These are phyloP conservation scores for Phoxinus dragarum DNA, from an alignment of 2,797 vertebrate genomes.

Conservation along the genomic window DNA sequence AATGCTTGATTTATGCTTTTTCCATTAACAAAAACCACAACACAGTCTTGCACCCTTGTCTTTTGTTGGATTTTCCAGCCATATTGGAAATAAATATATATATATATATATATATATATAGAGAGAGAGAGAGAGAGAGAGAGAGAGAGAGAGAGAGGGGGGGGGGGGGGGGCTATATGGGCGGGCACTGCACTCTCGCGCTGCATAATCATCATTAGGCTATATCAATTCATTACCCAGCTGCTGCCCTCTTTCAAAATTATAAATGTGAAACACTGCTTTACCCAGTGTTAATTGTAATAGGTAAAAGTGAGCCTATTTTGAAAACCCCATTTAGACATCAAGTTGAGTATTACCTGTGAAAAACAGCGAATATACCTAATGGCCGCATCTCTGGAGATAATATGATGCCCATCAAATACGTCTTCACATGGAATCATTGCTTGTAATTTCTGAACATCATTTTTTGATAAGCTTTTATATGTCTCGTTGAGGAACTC, in stretches of 20 bases:
- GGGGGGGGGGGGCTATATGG: neutral
- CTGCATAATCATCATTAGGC: neutral
- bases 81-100: neutral
- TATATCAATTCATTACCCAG: neutral
- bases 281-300: neutral
- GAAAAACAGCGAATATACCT: conserved; percentile 94
- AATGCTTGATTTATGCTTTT: no score
- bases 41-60: no score
- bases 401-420: conserved; percentile 79
- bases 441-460: conserved; percentile 82
- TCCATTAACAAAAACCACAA: no score
- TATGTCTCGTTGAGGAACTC: conserved; percentile 81
- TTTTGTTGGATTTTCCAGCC: neutral
- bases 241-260: neutral
- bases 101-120: no score
- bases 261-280: neutral
- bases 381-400: conserved; percentile 81
- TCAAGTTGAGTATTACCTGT: conserved; percentile 81
- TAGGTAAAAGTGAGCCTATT: neutral
- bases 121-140: no score
- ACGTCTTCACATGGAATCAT: conserved; percentile 91
- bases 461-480: conserved; percentile 70
- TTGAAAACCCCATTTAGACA: neutral
- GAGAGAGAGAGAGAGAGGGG: no score
- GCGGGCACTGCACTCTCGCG: neutral